Conservation (phyloP, 2,113 vertebrate genomes). For the Pterophyllum scalare region DNA sequence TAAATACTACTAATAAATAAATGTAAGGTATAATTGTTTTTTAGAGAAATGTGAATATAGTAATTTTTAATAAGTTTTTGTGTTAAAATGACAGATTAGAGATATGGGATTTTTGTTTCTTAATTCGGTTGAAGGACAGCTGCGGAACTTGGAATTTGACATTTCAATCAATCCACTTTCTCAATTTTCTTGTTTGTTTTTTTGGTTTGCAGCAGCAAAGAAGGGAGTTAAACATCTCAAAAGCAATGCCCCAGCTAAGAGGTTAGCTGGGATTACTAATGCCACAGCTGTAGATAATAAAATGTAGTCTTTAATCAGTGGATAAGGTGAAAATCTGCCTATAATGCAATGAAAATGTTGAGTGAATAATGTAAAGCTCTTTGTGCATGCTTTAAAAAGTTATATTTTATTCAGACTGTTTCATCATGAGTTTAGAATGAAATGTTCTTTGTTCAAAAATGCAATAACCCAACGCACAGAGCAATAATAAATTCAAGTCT, state of each 20-base stretch:
- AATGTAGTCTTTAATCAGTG: background rate
- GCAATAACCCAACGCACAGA: too few relatives aligned
- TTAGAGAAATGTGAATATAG: background rate
- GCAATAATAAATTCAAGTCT: too few relatives aligned
- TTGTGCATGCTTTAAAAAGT: background rate
- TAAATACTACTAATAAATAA: background rate
- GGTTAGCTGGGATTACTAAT: background rate
- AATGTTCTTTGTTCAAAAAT: background rate
- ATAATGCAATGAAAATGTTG: background rate
- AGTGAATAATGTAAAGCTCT: background rate
- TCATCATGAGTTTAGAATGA: background rate
- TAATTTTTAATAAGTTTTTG: too few relatives aligned
- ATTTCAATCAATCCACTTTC: background rate
- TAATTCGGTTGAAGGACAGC: background rate
- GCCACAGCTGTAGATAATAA: background rate
- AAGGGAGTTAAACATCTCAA: background rate
- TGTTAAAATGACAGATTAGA: background rate
- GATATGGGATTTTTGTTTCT: background rate
- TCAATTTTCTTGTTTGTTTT: background rate
- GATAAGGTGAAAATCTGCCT: background rate
- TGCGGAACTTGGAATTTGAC: background rate
- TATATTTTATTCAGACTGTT: background rate
- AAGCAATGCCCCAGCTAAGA: background rate
- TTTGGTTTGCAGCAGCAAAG: background rate
- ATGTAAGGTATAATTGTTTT: background rate